These are phyloP conservation scores for Tragelaphus buxtoni DNA, from an alignment of 2,113 vertebrate species.

Conservation along the genomic window DNA sequence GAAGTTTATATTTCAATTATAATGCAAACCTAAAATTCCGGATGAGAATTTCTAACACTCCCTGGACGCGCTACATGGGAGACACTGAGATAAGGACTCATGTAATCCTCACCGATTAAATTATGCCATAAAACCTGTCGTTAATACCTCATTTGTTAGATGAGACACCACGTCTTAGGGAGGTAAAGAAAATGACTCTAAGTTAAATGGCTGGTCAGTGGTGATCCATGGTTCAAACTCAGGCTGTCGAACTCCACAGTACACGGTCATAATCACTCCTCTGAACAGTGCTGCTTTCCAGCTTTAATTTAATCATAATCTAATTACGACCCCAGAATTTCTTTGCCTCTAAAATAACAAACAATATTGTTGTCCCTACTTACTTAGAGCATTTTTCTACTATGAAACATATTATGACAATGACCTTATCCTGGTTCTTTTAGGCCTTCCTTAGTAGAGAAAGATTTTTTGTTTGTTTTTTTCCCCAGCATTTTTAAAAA, in stretches of 20 bases:
- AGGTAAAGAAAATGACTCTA: not conserved
- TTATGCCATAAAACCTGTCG: not conserved
- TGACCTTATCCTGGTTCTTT: not conserved
- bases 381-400: not conserved
- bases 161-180: not conserved
- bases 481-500: not conserved
- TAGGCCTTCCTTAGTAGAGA: not conserved
- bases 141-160: not conserved
- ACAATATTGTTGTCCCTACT: not conserved
- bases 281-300: not conserved
- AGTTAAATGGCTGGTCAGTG: not conserved
- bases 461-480: not conserved
- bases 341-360: constrained; percentile 26
- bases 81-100: not conserved
- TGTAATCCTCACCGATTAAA: not conserved
- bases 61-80: not conserved
- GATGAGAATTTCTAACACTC: not conserved
- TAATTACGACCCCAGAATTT: not conserved
- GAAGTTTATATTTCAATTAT: not conserved
- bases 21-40: not conserved
- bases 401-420: not conserved
- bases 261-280: not conserved
- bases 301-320: not conserved
- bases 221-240: accelerated
- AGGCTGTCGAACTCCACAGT: not conserved